Percentiles rank a stretch among this genome's conserved stretches.
These are phyloP conservation scores for Phalacrocorax carbo DNA, from an alignment of 2,113 vertebrate genomes.

Conservation along the genomic window DNA sequence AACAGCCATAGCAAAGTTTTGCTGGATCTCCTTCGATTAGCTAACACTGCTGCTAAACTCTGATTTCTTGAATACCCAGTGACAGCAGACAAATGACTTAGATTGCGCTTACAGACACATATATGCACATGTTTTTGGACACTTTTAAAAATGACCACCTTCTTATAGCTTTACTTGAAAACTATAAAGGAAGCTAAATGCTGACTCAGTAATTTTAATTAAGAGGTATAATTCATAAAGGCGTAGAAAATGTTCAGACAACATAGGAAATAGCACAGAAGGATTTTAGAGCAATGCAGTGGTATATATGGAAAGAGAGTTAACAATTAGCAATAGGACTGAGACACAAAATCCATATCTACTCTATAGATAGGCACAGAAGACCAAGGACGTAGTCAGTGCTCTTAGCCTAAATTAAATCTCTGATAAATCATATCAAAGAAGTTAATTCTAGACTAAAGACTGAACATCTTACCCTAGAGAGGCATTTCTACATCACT, in stretches of 20 bases:
- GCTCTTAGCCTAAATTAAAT: not conserved
- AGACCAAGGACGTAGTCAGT: not conserved
- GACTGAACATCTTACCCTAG: not conserved
- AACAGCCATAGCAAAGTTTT: not conserved
- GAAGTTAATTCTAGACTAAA: not conserved
- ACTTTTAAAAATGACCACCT: not conserved
- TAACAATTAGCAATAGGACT: not conserved
- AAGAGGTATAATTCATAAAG: not conserved
- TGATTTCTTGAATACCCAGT: not conserved
- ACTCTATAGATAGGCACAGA: not conserved
- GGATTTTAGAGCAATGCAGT: not conserved
- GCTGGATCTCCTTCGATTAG: not conserved
- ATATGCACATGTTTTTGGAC: rapidly evolving
- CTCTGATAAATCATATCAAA: not conserved
- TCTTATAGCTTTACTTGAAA: not conserved
- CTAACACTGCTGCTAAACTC: not conserved
- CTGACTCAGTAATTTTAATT: not conserved
- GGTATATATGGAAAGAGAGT: not conserved
- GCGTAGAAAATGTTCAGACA: not conserved
- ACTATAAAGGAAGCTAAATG: not conserved
- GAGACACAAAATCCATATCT: not conserved
- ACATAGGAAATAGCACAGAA: not conserved
- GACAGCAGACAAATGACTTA: not conserved
- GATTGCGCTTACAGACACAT: rapidly evolving
- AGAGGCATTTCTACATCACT: not conserved